A percentile compares a stretch with the other conserved stretches of the same genome.
phyloP scores from a whole-genome alignment of 2,797 vertebrate species.

The Lepus oiostolus region DNA sequence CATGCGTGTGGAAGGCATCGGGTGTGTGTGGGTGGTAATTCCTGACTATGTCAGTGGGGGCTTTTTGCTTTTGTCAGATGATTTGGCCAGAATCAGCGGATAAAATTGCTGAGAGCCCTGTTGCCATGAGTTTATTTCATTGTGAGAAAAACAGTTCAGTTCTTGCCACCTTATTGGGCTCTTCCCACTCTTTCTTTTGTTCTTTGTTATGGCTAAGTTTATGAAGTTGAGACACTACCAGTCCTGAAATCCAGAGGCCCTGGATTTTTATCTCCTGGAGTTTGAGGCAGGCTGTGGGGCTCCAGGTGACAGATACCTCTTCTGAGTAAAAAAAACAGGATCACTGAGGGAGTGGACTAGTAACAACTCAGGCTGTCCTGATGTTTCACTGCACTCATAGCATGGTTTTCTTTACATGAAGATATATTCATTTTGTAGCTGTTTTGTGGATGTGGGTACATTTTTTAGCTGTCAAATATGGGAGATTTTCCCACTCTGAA shows the following conservation, averaged over 20 bases:
- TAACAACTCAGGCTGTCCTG: neutral
- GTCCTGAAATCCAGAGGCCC: neutral
- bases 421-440: neutral
- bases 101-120: neutral
- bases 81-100: neutral
- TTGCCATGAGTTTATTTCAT: neutral
- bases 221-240: neutral
- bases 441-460: neutral
- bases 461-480: neutral
- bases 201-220: neutral
- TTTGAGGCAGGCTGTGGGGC: neutral
- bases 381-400: neutral
- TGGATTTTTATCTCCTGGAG: neutral
- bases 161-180: neutral
- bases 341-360: neutral
- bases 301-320: neutral
- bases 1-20: neutral
- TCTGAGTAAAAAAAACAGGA: neutral
- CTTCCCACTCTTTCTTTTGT: neutral
- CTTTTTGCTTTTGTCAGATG: neutral
- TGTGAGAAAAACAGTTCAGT: neutral
- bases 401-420: neutral
- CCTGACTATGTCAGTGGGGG: neutral
- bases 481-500: neutral
- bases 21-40: neutral